Evolutionary conservation across 2,888 invertebrate genomes (phyloP).

Genomic region (Mesopsocus fuscifrons): DNA sequence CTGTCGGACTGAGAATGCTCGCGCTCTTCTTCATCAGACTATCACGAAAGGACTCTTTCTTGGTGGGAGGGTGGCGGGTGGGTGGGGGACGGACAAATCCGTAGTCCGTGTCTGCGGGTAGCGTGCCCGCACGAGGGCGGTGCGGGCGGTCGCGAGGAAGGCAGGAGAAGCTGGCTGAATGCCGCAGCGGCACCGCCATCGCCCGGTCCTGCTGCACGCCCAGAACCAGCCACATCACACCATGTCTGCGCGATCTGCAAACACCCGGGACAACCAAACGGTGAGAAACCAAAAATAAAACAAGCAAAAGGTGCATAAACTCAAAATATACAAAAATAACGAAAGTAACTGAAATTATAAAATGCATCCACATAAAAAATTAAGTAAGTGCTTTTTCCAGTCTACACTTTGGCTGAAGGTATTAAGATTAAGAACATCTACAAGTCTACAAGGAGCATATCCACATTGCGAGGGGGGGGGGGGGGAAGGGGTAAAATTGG

Average conservation of each 20-base stretch:
- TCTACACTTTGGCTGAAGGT: no score
- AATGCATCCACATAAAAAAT: no score
- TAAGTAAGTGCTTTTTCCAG: no score
- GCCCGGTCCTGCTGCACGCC: conserved; percentile 7
- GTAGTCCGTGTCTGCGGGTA: conserved; percentile 22
- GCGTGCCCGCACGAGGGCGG: conserved; percentile 26
- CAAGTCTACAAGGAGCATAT: no score
- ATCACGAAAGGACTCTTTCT: conserved; percentile 14
- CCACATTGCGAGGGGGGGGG: no score
- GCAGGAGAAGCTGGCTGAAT: conserved; percentile 30
- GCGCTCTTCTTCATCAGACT: conserved; percentile 19
- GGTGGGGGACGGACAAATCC: conserved; percentile 22
- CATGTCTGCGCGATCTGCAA: background rate
- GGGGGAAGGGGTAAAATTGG: no score
- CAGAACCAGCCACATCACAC: conserved; percentile 3
- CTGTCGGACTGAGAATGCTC: conserved; percentile 18
- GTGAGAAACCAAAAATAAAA: no score
- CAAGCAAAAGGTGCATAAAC: no score
- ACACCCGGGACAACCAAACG: no score
- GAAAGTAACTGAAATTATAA: no score
- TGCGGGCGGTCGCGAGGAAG: conserved; percentile 25
- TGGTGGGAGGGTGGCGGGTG: background rate
- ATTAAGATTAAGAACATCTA: no score
- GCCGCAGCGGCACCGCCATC: conserved; percentile 24
- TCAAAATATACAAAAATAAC: no score